phyloP scores from a whole-genome alignment of 2,888 invertebrate genomes.

The Parnassius glacialis region DNA sequence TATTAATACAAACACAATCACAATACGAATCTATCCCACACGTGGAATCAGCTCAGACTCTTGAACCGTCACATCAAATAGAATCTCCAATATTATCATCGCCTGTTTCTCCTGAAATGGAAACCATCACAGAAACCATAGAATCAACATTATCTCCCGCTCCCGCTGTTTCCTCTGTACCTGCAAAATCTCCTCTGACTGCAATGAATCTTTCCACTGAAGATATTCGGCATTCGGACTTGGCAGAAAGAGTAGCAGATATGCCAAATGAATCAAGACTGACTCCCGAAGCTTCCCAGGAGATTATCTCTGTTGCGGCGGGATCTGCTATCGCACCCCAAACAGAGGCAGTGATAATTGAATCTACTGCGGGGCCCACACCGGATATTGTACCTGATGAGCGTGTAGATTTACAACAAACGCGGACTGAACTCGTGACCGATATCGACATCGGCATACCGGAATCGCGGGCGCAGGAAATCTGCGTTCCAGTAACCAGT shows the following conservation, averaged over 20 bases:
- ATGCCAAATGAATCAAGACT: slow-evolving; percentile 24
- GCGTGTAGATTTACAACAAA: slow-evolving; percentile 32
- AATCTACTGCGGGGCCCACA: slow-evolving; percentile 44
- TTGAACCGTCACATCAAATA: slow-evolving; percentile 2
- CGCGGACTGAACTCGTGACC: slow-evolving; percentile 59
- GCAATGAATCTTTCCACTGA: slow-evolving; percentile 24
- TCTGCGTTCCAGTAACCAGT: slow-evolving; percentile 68
- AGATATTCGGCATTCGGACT: slow-evolving; percentile 30
- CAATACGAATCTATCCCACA: slow-evolving; percentile 3
- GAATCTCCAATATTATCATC: slow-evolving; percentile 4
- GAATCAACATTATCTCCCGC: slow-evolving; percentile 17
- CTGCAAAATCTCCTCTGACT: slow-evolving; percentile 1
- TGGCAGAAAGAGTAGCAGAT: slow-evolving; percentile 14
- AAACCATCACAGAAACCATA: slow-evolving; percentile 28
- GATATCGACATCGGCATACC: slow-evolving; percentile 67
- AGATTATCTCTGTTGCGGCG: slow-evolving; percentile 7
- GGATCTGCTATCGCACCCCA: slow-evolving; percentile 1
- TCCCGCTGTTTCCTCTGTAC: slow-evolving; percentile 21
- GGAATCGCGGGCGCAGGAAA: slow-evolving; percentile 72
- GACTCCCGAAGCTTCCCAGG: slow-evolving; percentile 27
- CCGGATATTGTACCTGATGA: slow-evolving; percentile 65
- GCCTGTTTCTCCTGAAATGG: slow-evolving; percentile 27
- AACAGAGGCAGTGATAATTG: slow-evolving; percentile 27
- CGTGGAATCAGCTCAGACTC: slow-evolving; percentile 6
- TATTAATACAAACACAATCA: slow-evolving; percentile 9